Evolutionary conservation across 2,797 vertebrate genomes (phyloP).

Genomic region (Gymnodraco acuticeps): DNA sequence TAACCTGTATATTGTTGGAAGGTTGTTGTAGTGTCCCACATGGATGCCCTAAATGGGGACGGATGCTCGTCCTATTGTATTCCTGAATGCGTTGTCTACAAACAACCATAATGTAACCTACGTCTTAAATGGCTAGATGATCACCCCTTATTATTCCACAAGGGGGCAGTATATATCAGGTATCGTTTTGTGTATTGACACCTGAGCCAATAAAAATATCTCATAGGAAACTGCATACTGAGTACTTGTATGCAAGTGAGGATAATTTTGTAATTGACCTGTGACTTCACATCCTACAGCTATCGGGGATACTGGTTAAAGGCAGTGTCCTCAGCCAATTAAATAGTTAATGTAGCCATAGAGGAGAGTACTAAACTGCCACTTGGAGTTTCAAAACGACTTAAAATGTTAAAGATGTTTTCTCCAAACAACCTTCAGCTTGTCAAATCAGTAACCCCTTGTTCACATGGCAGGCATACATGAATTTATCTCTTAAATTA

Average conservation of each 20-base stretch:
- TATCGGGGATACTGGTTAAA: too few relatives aligned
- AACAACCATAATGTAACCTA: background rate
- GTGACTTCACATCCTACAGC: background rate
- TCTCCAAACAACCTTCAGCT: too few relatives aligned
- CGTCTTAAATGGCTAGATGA: fast-evolving
- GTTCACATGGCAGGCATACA: background rate
- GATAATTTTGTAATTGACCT: background rate
- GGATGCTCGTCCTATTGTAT: background rate
- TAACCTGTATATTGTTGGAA: background rate
- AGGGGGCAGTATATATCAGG: constrained; percentile 31
- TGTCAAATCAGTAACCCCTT: background rate
- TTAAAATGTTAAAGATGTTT: too few relatives aligned
- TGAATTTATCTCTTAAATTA: background rate
- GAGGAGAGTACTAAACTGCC: background rate
- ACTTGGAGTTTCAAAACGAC: background rate
- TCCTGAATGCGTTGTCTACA: background rate
- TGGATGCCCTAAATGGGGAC: background rate
- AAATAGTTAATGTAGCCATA: too few relatives aligned
- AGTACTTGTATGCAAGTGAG: background rate
- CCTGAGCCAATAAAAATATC: too few relatives aligned
- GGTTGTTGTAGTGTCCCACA: too few relatives aligned
- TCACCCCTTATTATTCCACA: background rate
- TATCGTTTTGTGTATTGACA: too few relatives aligned
- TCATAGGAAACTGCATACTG: background rate
- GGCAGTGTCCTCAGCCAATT: too few relatives aligned